Evolutionary conservation across 2,888 invertebrate genomes (phyloP), one percentile per base, ranked within the genome.

Genomic region (Capitulum mitella): DNA sequence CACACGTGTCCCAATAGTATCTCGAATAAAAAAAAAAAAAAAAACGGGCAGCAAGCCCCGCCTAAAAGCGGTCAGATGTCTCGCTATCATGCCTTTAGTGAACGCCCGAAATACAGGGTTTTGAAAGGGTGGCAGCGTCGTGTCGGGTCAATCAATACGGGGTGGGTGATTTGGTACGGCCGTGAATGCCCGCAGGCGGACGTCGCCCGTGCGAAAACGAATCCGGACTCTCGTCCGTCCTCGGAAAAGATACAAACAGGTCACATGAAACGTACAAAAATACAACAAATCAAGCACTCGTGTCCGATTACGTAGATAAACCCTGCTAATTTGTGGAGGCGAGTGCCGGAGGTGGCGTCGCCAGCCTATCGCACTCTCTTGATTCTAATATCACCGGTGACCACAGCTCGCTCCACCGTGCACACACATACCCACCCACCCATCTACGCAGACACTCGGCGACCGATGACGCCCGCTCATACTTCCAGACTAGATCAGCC

Each of bases 181-280:
- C n/a, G n/a, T n/a, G n/a, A n/a, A n/a, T n/a, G n/a, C n/a, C n/a
- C n/a, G n/a, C n/a, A n/a, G n/a, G n/a, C n/a, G n/a, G n/a, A n/a
- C n/a, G n/a, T n/a, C n/a, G n/a, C n/a, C n/a, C n/a, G n/a, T n/a
- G n/a, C n/a, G n/a, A n/a, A n/a, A n/a, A n/a, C n/a, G n/a, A n/a
- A n/a, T n/a, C n/a, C n/a, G n/a, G n/a, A n/a, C n/a, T n/a, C 51
- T 22, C 22, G 51, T 22, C 51, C 5, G 51, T 19, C 3, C 32
- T 64, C 34, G 34, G 19, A 64, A 64, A 34, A 64, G 29, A 61
- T 61, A 3, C 34, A 64, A 64, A 32, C 64, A 64, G 64, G 64
- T 64, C 64, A 64, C 37, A 29, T 70, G 70, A 70, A 70, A 70
- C 37, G 70, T 70, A 70, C 37, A 70, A 70, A 70, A 70, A 70